These are phyloP conservation scores for Myotis planiceps DNA, from an alignment of 2,797 vertebrate species.

Conservation along the genomic window DNA sequence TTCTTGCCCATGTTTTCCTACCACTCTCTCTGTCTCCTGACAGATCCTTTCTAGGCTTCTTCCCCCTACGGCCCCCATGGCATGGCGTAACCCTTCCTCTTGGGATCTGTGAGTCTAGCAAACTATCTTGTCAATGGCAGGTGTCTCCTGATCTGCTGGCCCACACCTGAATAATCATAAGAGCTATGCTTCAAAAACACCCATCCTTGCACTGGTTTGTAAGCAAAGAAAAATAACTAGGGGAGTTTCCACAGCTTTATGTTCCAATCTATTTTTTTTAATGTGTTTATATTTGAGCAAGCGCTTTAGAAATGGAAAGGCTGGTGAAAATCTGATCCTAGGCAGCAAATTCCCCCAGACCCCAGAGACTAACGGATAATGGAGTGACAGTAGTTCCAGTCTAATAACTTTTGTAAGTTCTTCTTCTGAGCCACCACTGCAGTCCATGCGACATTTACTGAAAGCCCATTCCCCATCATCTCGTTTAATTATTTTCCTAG, in stretches of 20 bases:
- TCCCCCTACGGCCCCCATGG: neutral
- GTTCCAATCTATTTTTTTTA: neutral
- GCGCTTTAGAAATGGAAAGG: neutral
- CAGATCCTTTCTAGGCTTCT: neutral
- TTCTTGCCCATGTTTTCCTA: neutral
- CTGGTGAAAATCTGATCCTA: neutral
- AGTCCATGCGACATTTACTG: neutral
- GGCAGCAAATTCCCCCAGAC: neutral
- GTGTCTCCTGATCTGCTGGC: neutral
- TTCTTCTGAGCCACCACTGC: neutral
- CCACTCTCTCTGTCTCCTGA: neutral
- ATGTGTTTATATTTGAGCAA: neutral
- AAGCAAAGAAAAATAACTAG: neutral
- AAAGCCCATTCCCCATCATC: neutral
- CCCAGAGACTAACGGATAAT: neutral
- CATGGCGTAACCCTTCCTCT: neutral
- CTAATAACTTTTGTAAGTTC: neutral
- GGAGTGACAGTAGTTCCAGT: neutral
- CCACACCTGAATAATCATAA: neutral
- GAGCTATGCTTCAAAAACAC: neutral
- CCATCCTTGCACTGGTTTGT: neutral
- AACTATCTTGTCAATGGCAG: neutral
- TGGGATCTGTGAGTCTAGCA: neutral
- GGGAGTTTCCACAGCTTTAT: neutral
- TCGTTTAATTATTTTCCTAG: neutral